Percentiles rank a stretch among this genome's conserved stretches.
Evolutionary conservation across 2,888 invertebrate species (phyloP).

Genomic region (Heterodera filipjevi): DNA sequence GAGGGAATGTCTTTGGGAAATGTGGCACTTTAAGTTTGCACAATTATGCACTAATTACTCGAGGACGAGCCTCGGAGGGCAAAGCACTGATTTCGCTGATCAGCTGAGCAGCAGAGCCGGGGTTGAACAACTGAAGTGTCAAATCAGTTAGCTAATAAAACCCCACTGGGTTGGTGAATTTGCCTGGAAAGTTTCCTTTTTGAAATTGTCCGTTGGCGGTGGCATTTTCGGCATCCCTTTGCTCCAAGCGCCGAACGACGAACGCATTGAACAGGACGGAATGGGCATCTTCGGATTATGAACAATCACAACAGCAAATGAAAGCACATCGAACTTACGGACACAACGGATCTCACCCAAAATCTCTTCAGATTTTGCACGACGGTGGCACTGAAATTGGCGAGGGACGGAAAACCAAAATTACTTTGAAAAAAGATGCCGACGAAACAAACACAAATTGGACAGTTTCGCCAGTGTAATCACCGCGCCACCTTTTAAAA

Average conservation of each 20-base stretch:
- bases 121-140: slow-evolving; percentile 49
- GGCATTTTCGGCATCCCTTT: slow-evolving; percentile 42
- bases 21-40: background rate
- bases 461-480: slow-evolving; percentile 50
- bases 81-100: background rate
- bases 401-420: background rate
- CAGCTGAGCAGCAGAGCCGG: slow-evolving; percentile 30
- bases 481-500: slow-evolving; percentile 44
- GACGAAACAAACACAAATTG: slow-evolving; percentile 58
- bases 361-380: slow-evolving; percentile 57
- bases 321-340: slow-evolving; percentile 46
- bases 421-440: background rate
- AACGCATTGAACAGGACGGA: slow-evolving; percentile 18
- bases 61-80: background rate
- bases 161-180: background rate
- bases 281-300: background rate
- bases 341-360: slow-evolving; percentile 56
- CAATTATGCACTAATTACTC: background rate
- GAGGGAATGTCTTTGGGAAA: background rate
- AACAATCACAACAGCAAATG: background rate
- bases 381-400: slow-evolving; percentile 58
- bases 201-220: slow-evolving; percentile 59
- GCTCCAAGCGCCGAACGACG: slow-evolving; percentile 15
- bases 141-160: background rate
- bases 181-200: slow-evolving; percentile 57